phyloP scores from a whole-genome alignment of 2,113 vertebrate genomes.

The Urocitellus parryii region DNA sequence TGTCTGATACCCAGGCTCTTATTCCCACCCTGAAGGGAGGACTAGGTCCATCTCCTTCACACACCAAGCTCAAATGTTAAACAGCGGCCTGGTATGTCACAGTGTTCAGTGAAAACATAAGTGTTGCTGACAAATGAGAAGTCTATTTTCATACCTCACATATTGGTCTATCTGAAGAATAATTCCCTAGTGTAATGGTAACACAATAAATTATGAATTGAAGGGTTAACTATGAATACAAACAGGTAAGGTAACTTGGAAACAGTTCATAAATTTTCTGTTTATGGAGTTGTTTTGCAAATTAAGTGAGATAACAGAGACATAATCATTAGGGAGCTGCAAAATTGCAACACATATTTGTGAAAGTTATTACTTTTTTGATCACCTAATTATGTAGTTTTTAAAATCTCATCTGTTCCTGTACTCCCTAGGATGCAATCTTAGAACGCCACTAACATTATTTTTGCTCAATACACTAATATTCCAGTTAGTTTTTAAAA shows the following conservation, averaged over 20 bases:
- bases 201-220: not conserved
- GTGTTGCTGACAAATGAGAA: not conserved
- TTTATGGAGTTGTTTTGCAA: conserved; percentile 19
- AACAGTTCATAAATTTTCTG: not conserved
- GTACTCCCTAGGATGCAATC: conserved; percentile 32
- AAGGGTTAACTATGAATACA: not conserved
- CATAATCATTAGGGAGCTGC: conserved; percentile 1
- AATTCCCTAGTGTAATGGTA: not conserved
- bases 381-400: conserved; percentile 26
- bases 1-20: not conserved
- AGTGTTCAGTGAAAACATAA: not conserved
- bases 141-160: not conserved
- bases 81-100: not conserved
- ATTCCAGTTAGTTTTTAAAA: conserved; percentile 39
- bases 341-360: not conserved
- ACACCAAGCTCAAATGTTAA: not conserved
- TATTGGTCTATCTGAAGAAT: not conserved
- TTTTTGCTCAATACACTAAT: conserved; percentile 39
- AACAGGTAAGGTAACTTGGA: not conserved
- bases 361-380: conserved; percentile 48
- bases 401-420: not conserved
- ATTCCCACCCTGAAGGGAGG: not conserved
- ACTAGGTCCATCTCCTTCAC: not conserved
- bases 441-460: conserved; percentile 49
- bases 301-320: conserved; percentile 14